Evolutionary conservation across 1,140 invertebrate species (phyloP), one percentile per base, ranked within the genome.

Genomic region (Drosophila ironensis): DNA sequence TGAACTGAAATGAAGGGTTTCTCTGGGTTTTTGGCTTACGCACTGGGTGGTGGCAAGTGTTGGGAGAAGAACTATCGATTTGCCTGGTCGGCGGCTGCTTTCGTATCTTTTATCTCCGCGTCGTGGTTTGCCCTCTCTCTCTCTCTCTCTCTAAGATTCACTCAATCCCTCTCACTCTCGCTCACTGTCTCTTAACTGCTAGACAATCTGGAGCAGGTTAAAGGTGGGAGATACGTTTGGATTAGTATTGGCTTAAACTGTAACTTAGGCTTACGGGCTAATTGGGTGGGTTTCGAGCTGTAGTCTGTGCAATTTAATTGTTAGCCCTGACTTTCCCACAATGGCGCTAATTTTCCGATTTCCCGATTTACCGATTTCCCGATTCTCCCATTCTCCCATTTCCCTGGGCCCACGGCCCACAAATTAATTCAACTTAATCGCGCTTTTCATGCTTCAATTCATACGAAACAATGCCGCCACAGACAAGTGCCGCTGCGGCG

Each of bases 361-460:
- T 78, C 40, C 50, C 70, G 59, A 71, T 40, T n/a, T n/a, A n/a
- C n/a, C n/a, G n/a, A n/a, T n/a, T n/a, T n/a, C n/a, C n/a, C n/a
- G n/a, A n/a, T n/a, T n/a, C n/a, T n/a, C n/a, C n/a, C n/a, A n/a
- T n/a, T n/a, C n/a, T n/a, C n/a, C n/a, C n/a, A n/a, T n/a, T n/a
- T n/a, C n/a, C n/a, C n/a, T n/a, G n/a, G n/a, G n/a, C n/a, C n/a
- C n/a, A n/a, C n/a, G n/a, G n/a, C n/a, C n/a, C n/a, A 60, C 52
- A 61, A 69, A 74, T 72, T 64, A 84, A 80, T 80, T 86, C 45
- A 68, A 80, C 59, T 78, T 47, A 54, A 74, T 59, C 48, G 35
- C 28, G 37, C 48, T 68, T 60, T 86, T 86, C 81, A 86, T 69
- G 80, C 66, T 86, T 86, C 80, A 66, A 75, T 86, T 80, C 41